Evolutionary conservation across 2,113 vertebrate species (phyloP), one percentile per base, ranked within the genome.

Genomic region (Indicator maculatus): DNA sequence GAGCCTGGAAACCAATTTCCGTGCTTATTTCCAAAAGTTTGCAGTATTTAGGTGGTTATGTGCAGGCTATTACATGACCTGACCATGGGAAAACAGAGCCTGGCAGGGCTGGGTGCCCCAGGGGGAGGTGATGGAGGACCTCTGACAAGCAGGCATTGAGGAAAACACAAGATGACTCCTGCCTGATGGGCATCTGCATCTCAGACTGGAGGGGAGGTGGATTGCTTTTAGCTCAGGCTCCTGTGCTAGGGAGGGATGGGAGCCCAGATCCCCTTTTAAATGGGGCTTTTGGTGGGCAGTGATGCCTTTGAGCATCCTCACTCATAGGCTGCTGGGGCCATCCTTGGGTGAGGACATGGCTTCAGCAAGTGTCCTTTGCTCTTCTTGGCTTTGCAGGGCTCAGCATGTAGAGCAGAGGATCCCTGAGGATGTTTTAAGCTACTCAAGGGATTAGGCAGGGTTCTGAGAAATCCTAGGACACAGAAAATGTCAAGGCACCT

Each of bases 1-100:
- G 97, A 98, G 96, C 96, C 94, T 96, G 94, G 96, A 98, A 97
- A 97, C 89, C 96, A 97, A 97, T 98, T 98, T 97, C 90, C 76
- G 21, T 97, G 97, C 96, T 97, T 97, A 97, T 97, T 97, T 96
- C 85, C 60, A 97, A 96, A 95, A 88, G 86, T 95, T 93, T 91
- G 84, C 92, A 80, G 95, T 21, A 3, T 96, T 96, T 96, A 89
- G 89, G 90, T 30, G 55, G 91, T 90, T 91, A 27, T 88, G 82
- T 78, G 92, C 86, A 87, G 89, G 87, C 92, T 88, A 36, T 84
- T 87, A 64, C 79, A 7, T 77, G 92, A 89, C 59, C 81, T 89
- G 91, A 53, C 95, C 80, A 39, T 16, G 59, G 93, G 80, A 88
- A 86, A 96, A 86, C 63, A 66, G 76, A 81, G 64, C 55, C 75